Base-by-base conservation (phyloP, 1,140 invertebrate species). In the Eurosta solidaginis region DNA sequence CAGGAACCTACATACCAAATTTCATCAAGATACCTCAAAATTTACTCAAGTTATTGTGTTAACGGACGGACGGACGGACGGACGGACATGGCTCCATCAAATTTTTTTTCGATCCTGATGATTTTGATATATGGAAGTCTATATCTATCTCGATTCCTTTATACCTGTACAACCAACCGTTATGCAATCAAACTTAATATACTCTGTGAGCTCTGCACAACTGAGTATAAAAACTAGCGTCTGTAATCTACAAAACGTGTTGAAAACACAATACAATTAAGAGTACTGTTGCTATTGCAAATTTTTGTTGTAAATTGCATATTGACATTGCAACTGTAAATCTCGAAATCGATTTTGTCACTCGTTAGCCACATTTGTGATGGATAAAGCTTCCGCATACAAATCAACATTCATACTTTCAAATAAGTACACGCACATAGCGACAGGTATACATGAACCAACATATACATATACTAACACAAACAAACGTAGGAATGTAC, bases 191-290 rank as follows among this genome's bases (percentile, higher is more conserved):
- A 33, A 17, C 22, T 25, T 59, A 25, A 22, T 33, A 33, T 59
- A 2, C 14, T 33, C 54, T 42, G 2, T 42, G 49, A 25, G 17
- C 40, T 14, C 27, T 5, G 22, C 10, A 7, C 12, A 20, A 68
- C n/a, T n/a, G n/a, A n/a, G n/a, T n/a, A n/a, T n/a, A 36, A 4
- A 68, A 68, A 36, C 40, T 3, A 29, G 17, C 33, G 17, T 40
- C 6, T 20, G 33, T 40, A 68, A 68, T 68, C 33, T 68, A 0
- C 33, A 17, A 68, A 68, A 68, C 59, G 59, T 68, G 59, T 17
- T 36, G 59, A 29, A 68, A 68, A 68, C 33, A 68, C 59, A 68
- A 42, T 40, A 68, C 59, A 68, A 68, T 68, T 68, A 68, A 68
- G n/a, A n/a, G n/a, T n/a, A 29, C 59, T 42, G 59, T 68, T 63